phyloP scores from a whole-genome alignment of 1,140 invertebrate species.

The Asobara japonica region DNA sequence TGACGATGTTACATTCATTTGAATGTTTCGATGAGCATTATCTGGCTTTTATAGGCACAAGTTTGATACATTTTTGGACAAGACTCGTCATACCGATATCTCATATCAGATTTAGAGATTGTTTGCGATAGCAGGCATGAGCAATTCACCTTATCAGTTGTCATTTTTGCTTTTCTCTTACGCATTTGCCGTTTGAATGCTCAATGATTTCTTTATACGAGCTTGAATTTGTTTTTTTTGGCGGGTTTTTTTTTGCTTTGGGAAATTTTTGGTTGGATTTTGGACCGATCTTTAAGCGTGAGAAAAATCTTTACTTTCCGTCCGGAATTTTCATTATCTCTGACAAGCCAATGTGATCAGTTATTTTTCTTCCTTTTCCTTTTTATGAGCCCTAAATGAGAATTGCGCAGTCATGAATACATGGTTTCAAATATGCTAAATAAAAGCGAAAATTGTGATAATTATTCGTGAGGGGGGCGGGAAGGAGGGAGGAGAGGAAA shows the following conservation, averaged over 20 bases:
- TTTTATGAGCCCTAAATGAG: constrained; percentile 1
- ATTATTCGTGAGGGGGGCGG: constrained; percentile 51
- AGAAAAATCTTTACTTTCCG: constrained; percentile 22
- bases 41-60: neutral
- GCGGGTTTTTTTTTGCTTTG: neutral
- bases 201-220: constrained; percentile 6
- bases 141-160: neutral
- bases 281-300: neutral
- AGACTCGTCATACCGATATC: constrained; percentile 9
- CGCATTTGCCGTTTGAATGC: neutral
- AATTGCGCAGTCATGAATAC: neutral
- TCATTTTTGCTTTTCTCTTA: neutral
- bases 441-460: constrained; percentile 60
- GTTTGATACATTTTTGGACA: neutral
- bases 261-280: neutral
- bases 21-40: neutral
- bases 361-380: neutral
- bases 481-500: constrained; percentile 29
- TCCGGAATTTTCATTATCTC: constrained; percentile 27
- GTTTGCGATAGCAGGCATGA: neutral
- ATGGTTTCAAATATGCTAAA: neutral
- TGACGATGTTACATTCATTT: constrained; percentile 2
- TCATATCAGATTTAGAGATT: neutral
- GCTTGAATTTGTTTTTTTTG: no score
- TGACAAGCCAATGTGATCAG: neutral